phyloP scores from a whole-genome alignment of 2,797 vertebrate species.

The Macropus fuliginosus region DNA sequence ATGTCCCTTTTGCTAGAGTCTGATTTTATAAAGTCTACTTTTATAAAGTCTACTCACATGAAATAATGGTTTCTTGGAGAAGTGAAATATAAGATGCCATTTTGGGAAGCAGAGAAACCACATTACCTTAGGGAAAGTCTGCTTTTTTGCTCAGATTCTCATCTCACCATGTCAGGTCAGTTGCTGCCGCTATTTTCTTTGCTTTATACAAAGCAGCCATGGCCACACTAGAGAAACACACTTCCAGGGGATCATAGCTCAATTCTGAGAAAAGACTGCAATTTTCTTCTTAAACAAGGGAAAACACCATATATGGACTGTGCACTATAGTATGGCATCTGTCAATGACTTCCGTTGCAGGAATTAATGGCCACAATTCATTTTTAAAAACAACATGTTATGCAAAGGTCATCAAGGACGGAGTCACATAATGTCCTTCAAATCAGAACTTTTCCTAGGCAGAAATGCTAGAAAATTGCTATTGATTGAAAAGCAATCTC shows the following conservation, averaged over 20 bases:
- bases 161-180: neutral
- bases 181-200: neutral
- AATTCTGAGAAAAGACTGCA: conserved; percentile 9
- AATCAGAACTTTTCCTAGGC: conserved; percentile 57
- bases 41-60: neutral
- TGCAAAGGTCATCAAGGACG: conserved; percentile 58
- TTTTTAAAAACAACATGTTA: neutral
- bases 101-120: neutral
- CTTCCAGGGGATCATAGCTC: neutral
- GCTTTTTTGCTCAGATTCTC: neutral
- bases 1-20: neutral
- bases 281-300: conserved; percentile 4
- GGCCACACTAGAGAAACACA: neutral
- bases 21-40: neutral
- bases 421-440: conserved; percentile 23
- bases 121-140: neutral
- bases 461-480: conserved; percentile 53
- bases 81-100: neutral
- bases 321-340: conserved; percentile 7
- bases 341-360: neutral
- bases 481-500: conserved; percentile 64
- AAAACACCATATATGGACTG: conserved; percentile 15
- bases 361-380: neutral
- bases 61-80: neutral
- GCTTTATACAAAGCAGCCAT: neutral